Evolutionary conservation across 2,113 vertebrate genomes (phyloP), one percentile per base, ranked within the genome.

Genomic region (Vireo altiloquus): DNA sequence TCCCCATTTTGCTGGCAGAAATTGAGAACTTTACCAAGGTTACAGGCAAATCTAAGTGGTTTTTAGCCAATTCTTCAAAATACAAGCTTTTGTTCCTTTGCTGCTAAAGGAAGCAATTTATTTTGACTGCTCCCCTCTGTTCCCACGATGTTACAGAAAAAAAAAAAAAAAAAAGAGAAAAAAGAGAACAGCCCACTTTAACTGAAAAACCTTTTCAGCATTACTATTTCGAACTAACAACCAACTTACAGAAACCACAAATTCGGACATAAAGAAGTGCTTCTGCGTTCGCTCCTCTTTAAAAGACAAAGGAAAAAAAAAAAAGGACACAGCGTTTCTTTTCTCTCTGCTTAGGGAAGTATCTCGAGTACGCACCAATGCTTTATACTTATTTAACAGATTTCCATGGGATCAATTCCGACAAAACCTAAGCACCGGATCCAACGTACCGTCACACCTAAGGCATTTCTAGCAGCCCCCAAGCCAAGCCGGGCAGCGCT

Each of bases 401-500:
- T 59, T 74, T 35, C 54, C 42, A 23, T 0, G 7, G 44, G 35
- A 49, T 33, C 31, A 18, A 3, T 8, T 44, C 44, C 78, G 24
- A 10, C 24, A 35, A 60, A 61, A 18, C 11, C 46, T 4, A n/a
- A 77, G 44, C 57, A 9, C 2, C 3, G 53, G 21, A 39, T 33
- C 25, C 10, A 50, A 10, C 5, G 21, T 1, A 15, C 30, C 15
- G 74, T 9, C 82, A 1, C 54, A 20, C 60, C 39, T 4, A 2
- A 0, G 18, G 60, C 40, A 52, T 3, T 74, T 23, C 60, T 0
- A 11, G 44, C 2, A 25, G 30, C 2, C 46, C 31, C 14, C 80
- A 14, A 39, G 66, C 1, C 66, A 66, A 2, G 11, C 6, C 60
- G 17, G 47, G 13, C 27, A 7, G 56, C 27, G 82, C 69, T 66